Evolutionary conservation across 2,797 vertebrate species (phyloP), one percentile per base, ranked within the genome.

Genomic region (Rhinophrynus dorsalis): DNA sequence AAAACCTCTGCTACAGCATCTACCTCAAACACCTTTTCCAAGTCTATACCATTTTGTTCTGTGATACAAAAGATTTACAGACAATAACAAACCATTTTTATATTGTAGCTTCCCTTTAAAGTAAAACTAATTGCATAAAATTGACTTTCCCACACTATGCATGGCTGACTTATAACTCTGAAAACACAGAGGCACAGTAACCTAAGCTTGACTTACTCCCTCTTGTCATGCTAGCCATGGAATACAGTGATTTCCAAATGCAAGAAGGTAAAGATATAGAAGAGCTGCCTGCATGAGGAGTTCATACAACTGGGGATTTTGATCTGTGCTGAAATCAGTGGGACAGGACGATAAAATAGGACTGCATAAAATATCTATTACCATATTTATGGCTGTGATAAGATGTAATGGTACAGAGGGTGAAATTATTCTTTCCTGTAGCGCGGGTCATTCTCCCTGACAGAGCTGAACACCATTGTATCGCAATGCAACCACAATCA

Each of bases 311-410:
- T 50, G 21, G 6, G 26, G 23, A 52, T 13, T 9, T n/a, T 20
- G n/a, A 11, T 12, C 33, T 12, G 21, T 40, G 13, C 20, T 18
- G 10, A 11, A 20, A 10, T 33, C 27, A 55, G 15, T 13, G 12
- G 17, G 15, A n/a, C 27, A 6, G 13, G 3, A 27, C n/a, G 23
- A 18, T 38, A 13, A 55, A 52, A 55, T 15, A 20, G 3, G 23
- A 3, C 55, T 37, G 11, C 52, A 56, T 21, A 24, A 58, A 58
- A 38, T 24, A 45, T 30, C 42, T 26, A 67, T 57, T 45, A 45
- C n/a, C 52, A 24, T 44, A 57, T 57, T 33, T 35, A 48, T 67
- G 24, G 12, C 24, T 35, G 10, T 11, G 13, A 2, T 40, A n/a
- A 18, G 8, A 13, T 17, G 13, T 65, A 32, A 54, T 37, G 32